These are phyloP conservation scores for Proteles cristata DNA, from an alignment of 2,113 vertebrate genomes.

Conservation along the genomic window DNA sequence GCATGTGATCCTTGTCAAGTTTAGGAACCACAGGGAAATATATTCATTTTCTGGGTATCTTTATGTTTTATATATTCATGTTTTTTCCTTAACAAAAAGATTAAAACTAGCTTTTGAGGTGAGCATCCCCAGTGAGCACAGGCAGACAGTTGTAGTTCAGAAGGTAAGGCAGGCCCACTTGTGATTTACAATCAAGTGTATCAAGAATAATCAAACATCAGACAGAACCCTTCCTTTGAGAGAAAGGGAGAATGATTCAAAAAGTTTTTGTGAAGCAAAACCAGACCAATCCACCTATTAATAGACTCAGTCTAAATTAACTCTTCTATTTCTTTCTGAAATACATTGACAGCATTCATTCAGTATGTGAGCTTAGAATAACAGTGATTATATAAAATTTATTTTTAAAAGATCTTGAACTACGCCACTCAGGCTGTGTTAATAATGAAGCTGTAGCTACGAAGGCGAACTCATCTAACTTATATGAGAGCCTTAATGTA, in stretches of 20 bases:
- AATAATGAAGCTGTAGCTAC: not conserved
- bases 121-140: not conserved
- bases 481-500: constrained; percentile 30
- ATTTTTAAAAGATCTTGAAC: constrained; percentile 1
- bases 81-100: not conserved
- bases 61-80: not conserved
- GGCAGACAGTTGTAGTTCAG: not conserved
- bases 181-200: constrained; percentile 9
- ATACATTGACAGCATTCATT: not conserved
- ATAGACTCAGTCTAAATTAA: not conserved
- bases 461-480: constrained; percentile 26
- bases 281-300: not conserved
- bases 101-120: not conserved
- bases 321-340: not conserved
- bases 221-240: not conserved
- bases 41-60: not conserved
- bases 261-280: constrained; percentile 30
- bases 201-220: constrained; percentile 24
- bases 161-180: not conserved
- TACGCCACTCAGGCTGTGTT: not conserved
- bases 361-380: not conserved
- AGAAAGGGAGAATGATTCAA: not conserved
- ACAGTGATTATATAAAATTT: not conserved
- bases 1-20: not conserved
- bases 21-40: not conserved